Evolutionary conservation across 64 coral and sea anemone genomes (phyloP), one percentile per base, ranked within the genome.

Genomic region (Hydrozoanthus tunicans): DNA sequence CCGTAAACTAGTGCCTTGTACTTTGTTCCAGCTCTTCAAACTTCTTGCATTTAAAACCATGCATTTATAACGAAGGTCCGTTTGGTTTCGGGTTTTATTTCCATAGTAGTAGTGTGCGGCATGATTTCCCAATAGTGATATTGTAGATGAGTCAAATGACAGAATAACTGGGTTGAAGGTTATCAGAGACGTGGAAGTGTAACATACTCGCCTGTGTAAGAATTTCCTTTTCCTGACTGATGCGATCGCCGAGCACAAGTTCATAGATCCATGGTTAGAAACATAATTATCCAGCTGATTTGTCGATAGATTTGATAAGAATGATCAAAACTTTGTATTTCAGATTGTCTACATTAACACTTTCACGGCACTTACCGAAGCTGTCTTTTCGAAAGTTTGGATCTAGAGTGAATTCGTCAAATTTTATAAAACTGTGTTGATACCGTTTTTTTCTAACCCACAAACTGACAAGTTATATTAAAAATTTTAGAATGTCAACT

Each of bases 141-240:
- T 84, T 84, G 81, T 69, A 84, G 62, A 66, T 68, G 60, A 25
- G 53, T 84, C 81, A 6, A 69, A 65, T 65, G 56, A 3, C 64
- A 69, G n/a, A 84, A 84, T 84, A 65, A 84, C 81, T 65, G 81
- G 81, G 60, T 69, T 84, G 60, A 84, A 84, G 51, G 81, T 69
- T 84, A 64, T n/a, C 81, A 84, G 25, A 52, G 81, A 84, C 5
- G 62, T 66, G 60, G 63, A 66, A 68, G 81, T 84, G 15, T 84
- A 84, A 66, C 32, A 84, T 84, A 66, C 78, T 80, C 17, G 78
- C 25, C 78, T 80, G 78, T 80, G 78, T 80, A 80, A 80, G 78
- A 80, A 59, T 80, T 80, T 80, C 56, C 78, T 55, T 80, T 80
- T 80, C 23, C 56, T n/a, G 8, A 17, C 58, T 80, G 78, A 60